A percentile compares a stretch with the other conserved stretches of the same genome.
phyloP scores from a whole-genome alignment of 53 echinoderm and acorn worm species.

The Holothuria scabra region DNA sequence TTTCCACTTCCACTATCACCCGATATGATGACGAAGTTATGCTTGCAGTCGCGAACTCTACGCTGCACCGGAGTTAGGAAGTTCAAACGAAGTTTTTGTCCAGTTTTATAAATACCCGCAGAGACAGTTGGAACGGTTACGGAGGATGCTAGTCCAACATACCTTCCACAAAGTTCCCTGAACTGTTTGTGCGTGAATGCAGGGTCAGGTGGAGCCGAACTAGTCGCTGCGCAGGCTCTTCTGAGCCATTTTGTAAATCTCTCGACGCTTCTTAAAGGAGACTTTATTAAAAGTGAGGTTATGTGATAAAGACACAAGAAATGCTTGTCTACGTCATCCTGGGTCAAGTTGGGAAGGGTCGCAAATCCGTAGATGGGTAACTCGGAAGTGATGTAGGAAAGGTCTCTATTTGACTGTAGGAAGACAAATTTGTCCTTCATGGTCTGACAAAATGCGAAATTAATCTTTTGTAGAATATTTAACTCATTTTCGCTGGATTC shows the following conservation, averaged over 20 bases:
- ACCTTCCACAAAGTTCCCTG: constrained; percentile 41
- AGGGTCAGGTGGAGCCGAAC: no score
- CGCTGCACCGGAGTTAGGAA: constrained; percentile 24
- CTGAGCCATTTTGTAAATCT: constrained; percentile 17
- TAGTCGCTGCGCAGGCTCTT: no score
- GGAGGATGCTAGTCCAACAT: constrained; percentile 48
- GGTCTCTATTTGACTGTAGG: constrained; percentile 39
- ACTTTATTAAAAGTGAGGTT: neutral
- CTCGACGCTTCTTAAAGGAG: neutral
- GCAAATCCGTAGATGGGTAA: constrained; percentile 35
- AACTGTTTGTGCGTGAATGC: constrained; percentile 23
- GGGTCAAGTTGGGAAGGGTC: constrained; percentile 7
- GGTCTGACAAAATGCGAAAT: neutral
- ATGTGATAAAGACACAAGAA: constrained; percentile 1
- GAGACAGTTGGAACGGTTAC: constrained; percentile 26
- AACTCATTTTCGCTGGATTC: constrained; percentile 2
- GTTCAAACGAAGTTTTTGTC: constrained; percentile 25
- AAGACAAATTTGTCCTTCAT: constrained; percentile 48
- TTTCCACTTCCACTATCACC: constrained; percentile 42
- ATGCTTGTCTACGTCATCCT: neutral
- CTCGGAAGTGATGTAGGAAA: constrained; percentile 2
- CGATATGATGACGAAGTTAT: constrained; percentile 12
- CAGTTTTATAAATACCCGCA: constrained; percentile 10
- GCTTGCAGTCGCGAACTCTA: neutral
- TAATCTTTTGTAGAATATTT: constrained; percentile 4